These are phyloP conservation scores for Linurgus olivaceus DNA, from an alignment of 2,797 vertebrate species.

Conservation along the genomic window DNA sequence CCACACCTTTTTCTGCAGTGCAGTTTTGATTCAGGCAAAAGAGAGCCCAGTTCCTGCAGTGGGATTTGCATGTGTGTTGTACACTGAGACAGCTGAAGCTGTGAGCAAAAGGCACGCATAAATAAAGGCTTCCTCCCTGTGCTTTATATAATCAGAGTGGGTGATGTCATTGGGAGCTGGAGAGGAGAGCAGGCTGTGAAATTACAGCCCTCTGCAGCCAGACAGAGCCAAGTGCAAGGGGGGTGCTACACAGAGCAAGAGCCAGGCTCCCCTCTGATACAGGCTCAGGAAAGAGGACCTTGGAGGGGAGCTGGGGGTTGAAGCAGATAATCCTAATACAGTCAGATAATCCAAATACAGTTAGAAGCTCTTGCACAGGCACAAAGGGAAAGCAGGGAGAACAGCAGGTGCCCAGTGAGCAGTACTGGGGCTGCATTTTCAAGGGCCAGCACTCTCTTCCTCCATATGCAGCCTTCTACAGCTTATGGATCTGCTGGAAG, in stretches of 20 bases:
- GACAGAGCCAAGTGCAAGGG: constrained; percentile 30
- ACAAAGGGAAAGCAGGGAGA: background rate
- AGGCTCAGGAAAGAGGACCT: background rate
- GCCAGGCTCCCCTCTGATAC: background rate
- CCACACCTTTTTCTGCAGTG: background rate
- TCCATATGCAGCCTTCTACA: background rate
- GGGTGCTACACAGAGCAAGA: background rate
- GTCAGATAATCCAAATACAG: background rate
- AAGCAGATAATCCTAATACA: background rate
- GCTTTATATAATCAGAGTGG: constrained; percentile 68
- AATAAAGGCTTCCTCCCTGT: constrained; percentile 58
- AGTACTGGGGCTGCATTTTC: background rate
- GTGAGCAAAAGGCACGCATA: constrained; percentile 62
- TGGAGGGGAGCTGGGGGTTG: background rate
- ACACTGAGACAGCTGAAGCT: constrained; percentile 45
- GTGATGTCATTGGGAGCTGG: constrained; percentile 67
- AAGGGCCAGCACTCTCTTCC: background rate
- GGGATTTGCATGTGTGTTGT: constrained; percentile 3
- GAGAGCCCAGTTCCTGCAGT: background rate
- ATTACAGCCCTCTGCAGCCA: constrained; percentile 65
- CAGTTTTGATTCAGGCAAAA: background rate
- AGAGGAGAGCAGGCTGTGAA: constrained; percentile 60
- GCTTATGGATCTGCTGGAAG: background rate
- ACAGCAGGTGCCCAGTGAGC: background rate
- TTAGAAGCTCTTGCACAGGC: background rate